Conservation (phyloP, 2,113 vertebrate species). For the Anguilla japonica region DNA sequence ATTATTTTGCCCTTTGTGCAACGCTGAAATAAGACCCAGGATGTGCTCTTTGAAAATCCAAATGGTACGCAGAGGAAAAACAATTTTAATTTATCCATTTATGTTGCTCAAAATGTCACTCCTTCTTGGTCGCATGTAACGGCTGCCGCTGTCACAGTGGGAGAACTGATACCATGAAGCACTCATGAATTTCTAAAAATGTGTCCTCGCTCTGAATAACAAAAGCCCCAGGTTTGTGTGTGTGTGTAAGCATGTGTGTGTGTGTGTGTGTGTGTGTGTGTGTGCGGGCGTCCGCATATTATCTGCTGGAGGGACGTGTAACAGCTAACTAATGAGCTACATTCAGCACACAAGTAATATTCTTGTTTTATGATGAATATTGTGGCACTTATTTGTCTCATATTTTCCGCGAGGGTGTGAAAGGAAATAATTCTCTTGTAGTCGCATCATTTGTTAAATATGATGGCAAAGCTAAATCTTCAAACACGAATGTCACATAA, state of each 20-base stretch:
- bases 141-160: conserved; percentile 45
- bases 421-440: background rate
- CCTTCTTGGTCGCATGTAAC: conserved; percentile 44
- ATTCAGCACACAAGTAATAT: background rate
- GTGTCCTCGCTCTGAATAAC: conserved; percentile 51
- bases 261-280: background rate
- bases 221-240: conserved; percentile 42
- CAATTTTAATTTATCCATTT: conserved; percentile 53
- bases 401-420: background rate
- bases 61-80: conserved; percentile 32
- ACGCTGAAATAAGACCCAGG: conserved; percentile 17
- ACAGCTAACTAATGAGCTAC: background rate
- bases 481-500: background rate
- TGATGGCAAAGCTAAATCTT: background rate
- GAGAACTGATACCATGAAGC: background rate
- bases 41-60: conserved; percentile 42
- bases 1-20: conserved; percentile 50
- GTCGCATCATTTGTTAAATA: background rate
- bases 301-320: too few relatives aligned
- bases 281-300: too few relatives aligned
- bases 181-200: conserved; percentile 50
- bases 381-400: background rate
- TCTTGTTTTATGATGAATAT: background rate
- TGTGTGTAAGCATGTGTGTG: background rate
- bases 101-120: conserved; percentile 61